Evolutionary conservation across 1,140 invertebrate species (phyloP), one percentile per base, ranked within the genome.

Genomic region (Cyphomyrmex costatus): DNA sequence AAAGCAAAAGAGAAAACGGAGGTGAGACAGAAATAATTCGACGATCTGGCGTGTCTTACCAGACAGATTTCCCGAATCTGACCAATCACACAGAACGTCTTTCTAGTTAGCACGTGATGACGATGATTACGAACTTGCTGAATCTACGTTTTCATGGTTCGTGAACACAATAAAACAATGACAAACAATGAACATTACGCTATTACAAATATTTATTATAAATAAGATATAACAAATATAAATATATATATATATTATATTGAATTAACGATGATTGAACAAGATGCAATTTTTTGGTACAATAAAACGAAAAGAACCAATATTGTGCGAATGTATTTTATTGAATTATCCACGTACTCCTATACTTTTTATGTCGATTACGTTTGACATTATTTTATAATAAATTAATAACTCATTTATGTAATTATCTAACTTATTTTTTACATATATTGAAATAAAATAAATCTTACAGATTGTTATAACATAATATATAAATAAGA

Each of bases 241-340:
- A 86, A 91, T 88, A 90, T 88, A 90, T 90, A 87, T 89, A 90
- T 90, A 90, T 90, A 90, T 92, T 92, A 92, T 92, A 92, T 91
- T 92, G 88, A 92, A 92, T 91, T 91, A 92, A 92, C 85, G 85
- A 92, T 91, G 89, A 92, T 92, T 89, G 86, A 92, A 91, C 85
- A 89, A 92, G 90, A 92, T 92, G 90, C 85, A 90, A 92, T 92
- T 92, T 92, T 92, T 92, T 92, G 92, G 92, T 92, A 92, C 91
- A 92, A 92, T 92, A 92, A 92, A 92, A 91, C 61, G 76, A 91
- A 92, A 92, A 89, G 66, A 88, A 86, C 86, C 78, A 92, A 88
- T 58, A 53, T 65, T 65, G 86, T 73, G 33, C 8, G 4, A 21
- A 8, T 66, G n/a, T 70, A n/a, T 84, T 78, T 86, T 65, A 89